These are phyloP conservation scores for Oryzias celebensis DNA, from an alignment of 2,113 vertebrate genomes.

Conservation along the genomic window DNA sequence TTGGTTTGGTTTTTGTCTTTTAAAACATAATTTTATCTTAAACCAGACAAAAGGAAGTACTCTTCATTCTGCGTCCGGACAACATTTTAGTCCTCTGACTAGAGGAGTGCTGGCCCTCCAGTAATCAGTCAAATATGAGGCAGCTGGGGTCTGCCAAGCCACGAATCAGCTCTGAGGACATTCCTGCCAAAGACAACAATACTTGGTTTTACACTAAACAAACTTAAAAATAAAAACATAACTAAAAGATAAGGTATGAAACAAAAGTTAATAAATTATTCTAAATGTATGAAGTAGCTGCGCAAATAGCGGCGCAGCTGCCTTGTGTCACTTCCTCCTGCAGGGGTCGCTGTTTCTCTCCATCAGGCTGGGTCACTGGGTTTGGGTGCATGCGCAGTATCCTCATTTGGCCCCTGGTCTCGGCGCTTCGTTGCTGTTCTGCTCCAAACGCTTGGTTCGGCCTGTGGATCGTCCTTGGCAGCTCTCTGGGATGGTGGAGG, in stretches of 20 bases:
- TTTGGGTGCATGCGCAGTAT: slow-evolving; percentile 64
- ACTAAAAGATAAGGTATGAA: no score
- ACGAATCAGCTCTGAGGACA: no score
- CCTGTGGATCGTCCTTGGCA: slow-evolving; percentile 19
- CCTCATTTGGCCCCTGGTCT: slow-evolving; percentile 63
- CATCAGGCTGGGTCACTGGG: not conserved
- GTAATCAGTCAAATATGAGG: slow-evolving; percentile 49
- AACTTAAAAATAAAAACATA: no score
- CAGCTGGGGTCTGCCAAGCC: slow-evolving; percentile 31
- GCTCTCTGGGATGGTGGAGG: slow-evolving; percentile 21
- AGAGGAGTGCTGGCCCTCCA: not conserved
- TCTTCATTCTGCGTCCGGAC: not conserved
- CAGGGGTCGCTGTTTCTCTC: slow-evolving; percentile 36
- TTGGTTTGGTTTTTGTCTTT: not conserved
- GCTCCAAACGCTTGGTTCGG: slow-evolving; percentile 29
- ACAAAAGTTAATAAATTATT: no score
- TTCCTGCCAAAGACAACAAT: no score
- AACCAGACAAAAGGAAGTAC: slow-evolving; percentile 18
- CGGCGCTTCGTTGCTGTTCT: slow-evolving; percentile 44
- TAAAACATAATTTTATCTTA: slow-evolving; percentile 1
- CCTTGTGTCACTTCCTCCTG: slow-evolving; percentile 8
- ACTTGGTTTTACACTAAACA: no score
- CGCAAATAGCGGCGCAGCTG: not conserved
- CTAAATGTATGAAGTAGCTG: no score
- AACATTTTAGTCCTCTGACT: slow-evolving; percentile 1